These are phyloP conservation scores for Leucoraja erinaceus DNA, from an alignment of 2,113 vertebrate species.

Conservation along the genomic window DNA sequence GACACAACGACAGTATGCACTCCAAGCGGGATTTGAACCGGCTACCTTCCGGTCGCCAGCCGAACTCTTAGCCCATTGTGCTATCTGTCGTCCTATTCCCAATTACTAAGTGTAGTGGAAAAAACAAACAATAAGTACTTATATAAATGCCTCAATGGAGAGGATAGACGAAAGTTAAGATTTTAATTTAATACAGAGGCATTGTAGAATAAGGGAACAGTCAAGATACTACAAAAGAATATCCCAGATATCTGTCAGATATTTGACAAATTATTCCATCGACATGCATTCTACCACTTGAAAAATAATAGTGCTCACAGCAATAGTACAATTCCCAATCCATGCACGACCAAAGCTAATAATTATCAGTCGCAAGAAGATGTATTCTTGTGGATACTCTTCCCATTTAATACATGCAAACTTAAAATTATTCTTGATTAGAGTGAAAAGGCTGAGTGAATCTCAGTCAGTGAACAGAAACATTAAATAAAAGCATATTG, in stretches of 20 bases:
- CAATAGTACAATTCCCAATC: not conserved
- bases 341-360: not conserved
- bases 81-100: no score
- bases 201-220: not conserved
- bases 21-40: no score
- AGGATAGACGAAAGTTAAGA: not conserved
- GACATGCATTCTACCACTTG: not conserved
- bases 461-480: not conserved
- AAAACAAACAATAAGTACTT: not conserved
- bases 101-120: no score
- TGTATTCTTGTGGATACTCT: not conserved
- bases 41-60: no score
- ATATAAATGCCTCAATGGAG: not conserved
- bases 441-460: not conserved
- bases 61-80: no score
- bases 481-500: slow-evolving; percentile 6
- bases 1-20: no score
- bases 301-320: not conserved
- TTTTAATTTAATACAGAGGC: not conserved
- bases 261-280: no score
- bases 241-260: not conserved
- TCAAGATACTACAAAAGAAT: not conserved
- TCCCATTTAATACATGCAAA: not conserved
- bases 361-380: not conserved
- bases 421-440: not conserved